Base-by-base conservation (phyloP, 2,113 vertebrate species). In the Macroglossus sobrinus region DNA sequence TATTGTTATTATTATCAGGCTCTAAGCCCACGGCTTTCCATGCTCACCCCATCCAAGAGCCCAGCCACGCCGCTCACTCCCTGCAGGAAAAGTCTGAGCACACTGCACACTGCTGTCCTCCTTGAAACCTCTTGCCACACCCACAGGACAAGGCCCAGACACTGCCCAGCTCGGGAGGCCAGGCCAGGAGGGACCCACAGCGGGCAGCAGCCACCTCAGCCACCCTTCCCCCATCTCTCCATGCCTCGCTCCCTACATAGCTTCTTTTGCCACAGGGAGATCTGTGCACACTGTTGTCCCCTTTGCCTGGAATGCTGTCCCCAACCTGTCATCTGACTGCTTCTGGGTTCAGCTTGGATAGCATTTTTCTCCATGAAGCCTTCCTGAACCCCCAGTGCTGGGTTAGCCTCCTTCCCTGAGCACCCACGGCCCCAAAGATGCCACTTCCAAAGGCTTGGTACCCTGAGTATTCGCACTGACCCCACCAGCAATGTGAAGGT, bases 171-270 rank as follows among this genome's bases (percentile, higher is more conserved):
- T 33, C 53, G 45, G 4, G 2, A 43, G 53, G 38, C n/a, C 28
- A 3, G 61, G 63, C 50, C 9, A 0, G 61, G 38, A n/a, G 14
- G 30, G 68, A 59, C n/a, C 74, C 11, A 1, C 1, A 63, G 11
- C 43, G 18, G 80, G 53, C 0, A 9, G 40, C 61, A 28, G 33
- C 33, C 0, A 0, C 8, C 16, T 2, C 0, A 1, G 13, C 26
- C 13, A 10, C 47, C 21, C 38, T 50, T 33, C 38, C 3, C 57
- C 57, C 38, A 2, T 16, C 72, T 9, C 4, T 1, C 38, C 2
- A 0, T 2, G 3, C 6, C 75, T 7, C 75, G 2, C 30, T 24
- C 33, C 19, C 66, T 21, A 43, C 12, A 57, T 22, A 2, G 0
- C 16, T 59, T 33, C 72, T 50, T 43, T 30, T 8, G 57, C 40